Base-by-base conservation (phyloP, 2,888 invertebrate genomes). In the Entomobrya multifasciata region DNA sequence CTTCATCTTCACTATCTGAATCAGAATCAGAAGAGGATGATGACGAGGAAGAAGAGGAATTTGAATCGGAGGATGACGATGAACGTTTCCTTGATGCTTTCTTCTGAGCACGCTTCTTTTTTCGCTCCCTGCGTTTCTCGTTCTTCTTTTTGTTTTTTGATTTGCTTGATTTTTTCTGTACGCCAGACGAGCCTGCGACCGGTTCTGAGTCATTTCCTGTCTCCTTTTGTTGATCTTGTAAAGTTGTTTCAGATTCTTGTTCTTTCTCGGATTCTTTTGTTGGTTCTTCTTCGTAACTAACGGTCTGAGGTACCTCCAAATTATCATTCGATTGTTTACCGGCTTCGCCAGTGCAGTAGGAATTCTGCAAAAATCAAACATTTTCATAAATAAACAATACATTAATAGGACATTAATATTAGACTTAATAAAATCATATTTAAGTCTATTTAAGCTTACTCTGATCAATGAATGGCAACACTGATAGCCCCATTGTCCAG, bases 401-500 rank as follows among this genome's bases (percentile, higher is more conserved):
- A n/a, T n/a, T n/a, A n/a, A n/a, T n/a, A n/a, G n/a, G n/a, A n/a
- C n/a, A n/a, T n/a, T n/a, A n/a, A n/a, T n/a, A n/a, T n/a, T n/a
- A n/a, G n/a, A n/a, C n/a, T n/a, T n/a, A n/a, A n/a, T n/a, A n/a
- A n/a, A n/a, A n/a, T n/a, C n/a, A n/a, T n/a, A n/a, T n/a, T n/a
- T n/a, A n/a, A n/a, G n/a, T n/a, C n/a, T n/a, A 11, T 55, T 13
- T 76, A 25, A 36, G 25, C 84, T 47, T 87, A 90, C 90, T 76
- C 78, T 65, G 10, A 99, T 95, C 88, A 96, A 95, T 0, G 97
- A 97, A 92, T 98, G 96, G 93, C 99, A 99, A 92, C 99, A 99
- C 92, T 96, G 96, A 93, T 95, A 99, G 0, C 99, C 99, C 99
- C 99, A 99, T 87, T 95, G 94, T 0, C 98, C 98, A 76, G 95